These are phyloP conservation scores for Metellina segmentata DNA, from an alignment of 2,888 invertebrate genomes.

Conservation along the genomic window DNA sequence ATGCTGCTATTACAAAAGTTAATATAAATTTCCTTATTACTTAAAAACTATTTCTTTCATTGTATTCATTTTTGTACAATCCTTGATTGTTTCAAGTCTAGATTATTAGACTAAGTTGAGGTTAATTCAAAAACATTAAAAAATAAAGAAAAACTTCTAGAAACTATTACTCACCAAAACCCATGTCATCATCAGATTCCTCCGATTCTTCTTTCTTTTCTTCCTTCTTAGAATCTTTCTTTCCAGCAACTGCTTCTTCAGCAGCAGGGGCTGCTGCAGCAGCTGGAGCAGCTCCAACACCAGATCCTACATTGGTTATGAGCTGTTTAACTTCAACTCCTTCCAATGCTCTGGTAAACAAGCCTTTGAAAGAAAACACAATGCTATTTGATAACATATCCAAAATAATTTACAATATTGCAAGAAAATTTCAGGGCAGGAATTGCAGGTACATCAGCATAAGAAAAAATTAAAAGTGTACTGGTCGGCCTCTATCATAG, in stretches of 20 bases:
- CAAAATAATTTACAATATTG: no score
- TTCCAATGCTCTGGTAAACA: slow-evolving; percentile 98
- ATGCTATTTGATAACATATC: no score
- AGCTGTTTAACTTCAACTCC: slow-evolving; percentile 95
- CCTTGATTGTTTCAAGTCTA: no score
- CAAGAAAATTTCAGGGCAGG: no score
- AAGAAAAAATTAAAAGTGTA: no score
- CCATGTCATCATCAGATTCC: slow-evolving; percentile 79
- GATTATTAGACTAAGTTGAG: no score
- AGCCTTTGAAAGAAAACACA: slow-evolving; percentile 79
- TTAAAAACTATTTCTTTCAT: no score
- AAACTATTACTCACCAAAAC: slow-evolving; percentile 80
- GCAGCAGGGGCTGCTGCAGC: slow-evolving; percentile 80
- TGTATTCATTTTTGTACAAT: no score
- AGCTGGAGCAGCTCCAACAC: slow-evolving; percentile 92
- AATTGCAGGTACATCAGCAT: no score
- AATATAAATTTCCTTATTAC: no score
- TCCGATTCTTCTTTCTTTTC: slow-evolving; percentile 77
- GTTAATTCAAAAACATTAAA: background rate
- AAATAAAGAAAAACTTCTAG: background rate
- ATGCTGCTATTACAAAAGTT: no score
- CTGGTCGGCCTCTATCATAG: no score
- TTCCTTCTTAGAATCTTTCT: slow-evolving; percentile 71
- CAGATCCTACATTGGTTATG: slow-evolving; percentile 95
- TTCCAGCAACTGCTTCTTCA: slow-evolving; percentile 81